Evolutionary conservation across 2,888 invertebrate species (phyloP).

Genomic region (Tetragonisca angustula): DNA sequence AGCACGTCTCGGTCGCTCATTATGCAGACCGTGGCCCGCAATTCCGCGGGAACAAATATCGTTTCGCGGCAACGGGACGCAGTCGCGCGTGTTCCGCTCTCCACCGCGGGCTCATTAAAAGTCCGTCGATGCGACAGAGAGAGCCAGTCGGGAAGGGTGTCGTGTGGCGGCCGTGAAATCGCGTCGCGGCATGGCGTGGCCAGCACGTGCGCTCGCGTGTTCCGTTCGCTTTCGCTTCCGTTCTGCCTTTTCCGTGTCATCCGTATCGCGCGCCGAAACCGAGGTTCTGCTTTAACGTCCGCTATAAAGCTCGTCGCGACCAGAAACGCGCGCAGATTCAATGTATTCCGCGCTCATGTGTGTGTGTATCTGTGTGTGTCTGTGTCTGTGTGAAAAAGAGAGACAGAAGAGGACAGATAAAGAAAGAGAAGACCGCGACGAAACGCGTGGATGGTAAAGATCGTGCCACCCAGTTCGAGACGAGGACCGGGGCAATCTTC

Average conservation of each 20-base stretch:
- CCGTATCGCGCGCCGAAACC: background rate
- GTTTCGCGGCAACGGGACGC: slow-evolving; percentile 30
- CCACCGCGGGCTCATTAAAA: slow-evolving; percentile 40
- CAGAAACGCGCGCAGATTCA: background rate
- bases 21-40: slow-evolving; percentile 29
- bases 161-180: slow-evolving; percentile 50
- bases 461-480: slow-evolving; percentile 39
- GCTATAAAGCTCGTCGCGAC: slow-evolving; percentile 28
- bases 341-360: background rate
- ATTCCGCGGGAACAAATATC: slow-evolving; percentile 50
- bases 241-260: slow-evolving; percentile 13
- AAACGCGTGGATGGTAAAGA: slow-evolving; percentile 35
- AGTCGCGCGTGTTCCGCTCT: slow-evolving; percentile 25
- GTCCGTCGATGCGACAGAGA: slow-evolving; percentile 32
- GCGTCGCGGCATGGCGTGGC: slow-evolving; percentile 9
- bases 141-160: background rate
- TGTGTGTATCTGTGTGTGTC: no score
- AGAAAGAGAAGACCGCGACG: slow-evolving; percentile 12
- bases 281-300: slow-evolving; percentile 7
- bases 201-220: slow-evolving; percentile 31
- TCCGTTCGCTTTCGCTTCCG: slow-evolving; percentile 20
- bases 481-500: slow-evolving; percentile 65
- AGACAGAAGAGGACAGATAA: no score
- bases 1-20: slow-evolving; percentile 39
- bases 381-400: background rate